Base-by-base conservation (phyloP, 1,140 invertebrate species). In the Drosophila seguyi region DNA sequence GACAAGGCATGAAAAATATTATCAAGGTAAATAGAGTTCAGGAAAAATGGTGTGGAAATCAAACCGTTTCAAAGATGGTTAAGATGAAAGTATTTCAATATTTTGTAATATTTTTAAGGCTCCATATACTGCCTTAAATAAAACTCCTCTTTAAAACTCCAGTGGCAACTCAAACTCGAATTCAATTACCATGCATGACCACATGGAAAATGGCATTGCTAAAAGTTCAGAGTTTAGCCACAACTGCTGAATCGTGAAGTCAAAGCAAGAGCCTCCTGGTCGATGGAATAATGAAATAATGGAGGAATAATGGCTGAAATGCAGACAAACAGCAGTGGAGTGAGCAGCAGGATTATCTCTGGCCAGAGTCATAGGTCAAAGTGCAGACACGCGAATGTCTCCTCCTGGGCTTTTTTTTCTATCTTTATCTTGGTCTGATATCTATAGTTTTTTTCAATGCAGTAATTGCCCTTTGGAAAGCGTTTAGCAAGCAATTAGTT, bases 401-500 rank as follows among this genome's bases (percentile, higher is more conserved):
- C 20, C 72, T 75, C 6, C 50, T 45, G 53, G 59, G 7, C 38
- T 39, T 34, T 47, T 44, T 48, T 36, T 4, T n/a, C n/a, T n/a
- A n/a, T 13, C 50, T 18, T 18, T 16, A 52, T 42, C 50, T 11
- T 16, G 14, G 14, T 6, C 34, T 16, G 66, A 67, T 75, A 62
- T 65, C 82, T 84, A 88, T 80, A 88, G 58, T 71, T 82, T 75
- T 18, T 50, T 84, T n/a, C n/a, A 84, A 80, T 88, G 73, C 85
- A 81, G 60, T 80, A 88, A 88, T 90, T 88, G 80, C 53, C 71
- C 67, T 88, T 83, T 73, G 61, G 55, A 36, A 79, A 88, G 73
- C 67, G 68, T 88, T 88, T 88, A 81, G 73, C 80, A 48, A 77
- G 81, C 85, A 88, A 88, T 88, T 88, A 88, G 65, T 81, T 90